Percentiles rank a stretch among this genome's conserved stretches.
Evolutionary conservation across 2,797 vertebrate genomes (phyloP).

Genomic region (Enteromius trimaculatus): DNA sequence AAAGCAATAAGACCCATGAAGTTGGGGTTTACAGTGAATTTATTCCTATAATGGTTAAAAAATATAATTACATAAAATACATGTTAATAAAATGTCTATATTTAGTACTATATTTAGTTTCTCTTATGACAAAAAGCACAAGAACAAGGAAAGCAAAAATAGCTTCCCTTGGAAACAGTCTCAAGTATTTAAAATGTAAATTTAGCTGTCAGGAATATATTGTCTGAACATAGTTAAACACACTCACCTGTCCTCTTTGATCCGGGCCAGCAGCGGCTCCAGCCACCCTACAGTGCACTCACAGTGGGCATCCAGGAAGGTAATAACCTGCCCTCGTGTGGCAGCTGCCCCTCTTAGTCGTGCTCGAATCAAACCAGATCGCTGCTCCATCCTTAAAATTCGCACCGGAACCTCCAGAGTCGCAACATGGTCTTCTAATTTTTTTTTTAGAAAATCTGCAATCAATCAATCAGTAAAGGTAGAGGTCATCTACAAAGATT

Average conservation of each 20-base stretch:
- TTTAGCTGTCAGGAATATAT: not conserved
- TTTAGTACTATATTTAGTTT: not conserved
- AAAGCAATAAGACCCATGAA: too few species aligned
- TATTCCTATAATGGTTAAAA: not conserved
- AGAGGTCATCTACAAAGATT: not conserved
- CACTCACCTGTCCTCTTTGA: conserved; percentile 91
- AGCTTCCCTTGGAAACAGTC: not conserved
- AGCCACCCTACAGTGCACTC: conserved; percentile 95
- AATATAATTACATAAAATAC: not conserved
- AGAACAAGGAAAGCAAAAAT: not conserved
- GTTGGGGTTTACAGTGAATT: too few species aligned
- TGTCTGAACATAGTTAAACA: not conserved
- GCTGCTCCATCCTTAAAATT: conserved; percentile 93
- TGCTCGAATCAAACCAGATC: conserved; percentile 93
- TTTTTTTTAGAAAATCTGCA: conserved; percentile 90
- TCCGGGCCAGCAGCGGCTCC: conserved; percentile 91
- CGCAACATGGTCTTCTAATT: conserved; percentile 86
- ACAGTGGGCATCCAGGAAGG: conserved; percentile 97
- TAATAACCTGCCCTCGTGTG: conserved; percentile 91
- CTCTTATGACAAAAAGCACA: not conserved
- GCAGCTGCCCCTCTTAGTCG: conserved; percentile 90
- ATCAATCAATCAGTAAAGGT: not conserved
- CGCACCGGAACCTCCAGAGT: conserved; percentile 85
- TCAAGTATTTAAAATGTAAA: not conserved
- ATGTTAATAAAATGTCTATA: not conserved